Evolutionary conservation across 2,797 vertebrate genomes (phyloP), one percentile per base, ranked within the genome.

Genomic region (Cyprinodon diabolis): DNA sequence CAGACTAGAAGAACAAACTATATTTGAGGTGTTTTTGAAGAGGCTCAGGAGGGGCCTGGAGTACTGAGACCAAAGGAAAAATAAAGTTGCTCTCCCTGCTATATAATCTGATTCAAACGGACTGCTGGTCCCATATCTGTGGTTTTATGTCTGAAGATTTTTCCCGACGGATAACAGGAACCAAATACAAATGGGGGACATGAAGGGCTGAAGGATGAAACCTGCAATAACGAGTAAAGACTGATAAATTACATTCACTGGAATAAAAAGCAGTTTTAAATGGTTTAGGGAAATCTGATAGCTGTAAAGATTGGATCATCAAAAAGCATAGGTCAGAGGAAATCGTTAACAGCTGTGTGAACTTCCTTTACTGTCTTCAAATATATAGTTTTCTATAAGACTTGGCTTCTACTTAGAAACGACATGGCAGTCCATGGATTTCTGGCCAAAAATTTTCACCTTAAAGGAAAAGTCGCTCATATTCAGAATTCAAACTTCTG

Each of bases 11-110:
- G 60, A 65, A 62, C 43, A 58, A 52, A 66, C 30, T 17, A 23
- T 69, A 54, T 62, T 37, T 23, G 48, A 71, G 72, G 35, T 40
- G 49, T 55, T 75, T 68, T 30, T 69, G 67, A 30, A 43, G 45
- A 66, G 68, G 30, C 11, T 54, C 69, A 52, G n/a, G 62, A 74
- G 66, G 58, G 9, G n/a, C 43, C 57, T 30, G 49, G 21, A 40
- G 51, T 45, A 57, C 23, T 35, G 13, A 67, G 25, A 54, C 48
- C 23, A 72, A 25, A 47, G 21, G 25, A 65, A 51, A 51, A 65
- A 23, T 49, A 71, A 30, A 58, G 40, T 45, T 12, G 6, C 13
- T 63, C 54, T 63, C 12, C 5, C 13, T 47, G n/a, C 21, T 23
- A 25, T 25, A 19, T 58, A 56, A 19, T 51, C 19, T 10, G 7